phyloP scores from a whole-genome alignment of 2,797 vertebrate genomes.

The Oceanodroma leucorhoa region DNA sequence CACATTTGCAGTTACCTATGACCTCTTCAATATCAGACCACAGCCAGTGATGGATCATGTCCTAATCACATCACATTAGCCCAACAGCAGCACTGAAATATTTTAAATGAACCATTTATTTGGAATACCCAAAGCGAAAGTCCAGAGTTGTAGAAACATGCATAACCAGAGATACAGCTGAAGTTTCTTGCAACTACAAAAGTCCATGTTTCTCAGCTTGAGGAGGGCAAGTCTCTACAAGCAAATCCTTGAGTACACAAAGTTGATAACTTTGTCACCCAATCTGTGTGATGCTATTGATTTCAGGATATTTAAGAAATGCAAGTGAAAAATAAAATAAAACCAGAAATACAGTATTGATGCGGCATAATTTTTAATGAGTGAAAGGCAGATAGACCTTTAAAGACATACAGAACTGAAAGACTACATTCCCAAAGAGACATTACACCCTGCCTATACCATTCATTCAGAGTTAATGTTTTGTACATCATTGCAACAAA shows the following conservation, averaged over 20 bases:
- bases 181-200: background rate
- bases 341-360: background rate
- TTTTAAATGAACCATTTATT: background rate
- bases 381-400: background rate
- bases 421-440: background rate
- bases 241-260: background rate
- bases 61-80: background rate
- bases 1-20: background rate
- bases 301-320: background rate
- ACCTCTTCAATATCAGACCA: background rate
- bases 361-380: conserved; percentile 18
- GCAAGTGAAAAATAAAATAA: background rate
- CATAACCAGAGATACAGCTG: background rate
- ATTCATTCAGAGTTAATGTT: background rate
- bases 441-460: background rate
- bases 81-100: background rate
- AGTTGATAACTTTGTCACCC: background rate
- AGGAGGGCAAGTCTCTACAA: background rate
- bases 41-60: background rate
- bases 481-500: background rate
- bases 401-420: background rate
- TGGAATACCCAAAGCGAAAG: background rate
- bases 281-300: fast-evolving
- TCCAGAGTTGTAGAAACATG: background rate
- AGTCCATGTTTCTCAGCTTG: background rate